phyloP scores from a whole-genome alignment of 2,888 invertebrate genomes.

The Diachrysia chrysitis region DNA sequence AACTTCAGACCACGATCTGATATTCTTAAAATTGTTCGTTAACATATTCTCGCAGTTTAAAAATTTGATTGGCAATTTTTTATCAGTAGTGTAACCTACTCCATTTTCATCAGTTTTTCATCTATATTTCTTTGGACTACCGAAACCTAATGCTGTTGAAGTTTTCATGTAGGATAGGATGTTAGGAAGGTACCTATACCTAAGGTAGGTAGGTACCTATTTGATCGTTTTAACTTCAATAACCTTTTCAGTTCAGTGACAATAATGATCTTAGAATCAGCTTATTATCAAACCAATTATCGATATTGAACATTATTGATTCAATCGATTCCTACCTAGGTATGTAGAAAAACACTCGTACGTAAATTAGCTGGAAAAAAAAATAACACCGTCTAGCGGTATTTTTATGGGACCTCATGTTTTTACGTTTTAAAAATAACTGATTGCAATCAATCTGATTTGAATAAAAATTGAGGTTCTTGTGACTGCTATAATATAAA shows the following conservation, averaged over 20 bases:
- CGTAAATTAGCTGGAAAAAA: neutral
- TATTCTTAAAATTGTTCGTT: neutral
- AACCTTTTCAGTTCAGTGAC: no score
- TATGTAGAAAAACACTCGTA: no score
- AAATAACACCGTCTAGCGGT: neutral
- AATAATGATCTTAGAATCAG: neutral
- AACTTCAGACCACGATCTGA: neutral
- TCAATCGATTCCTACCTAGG: no score
- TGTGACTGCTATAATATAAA: slow-evolving; percentile 37
- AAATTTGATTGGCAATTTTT: neutral
- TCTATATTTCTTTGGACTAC: no score
- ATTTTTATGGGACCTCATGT: neutral
- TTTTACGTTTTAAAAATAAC: slow-evolving; percentile 12
- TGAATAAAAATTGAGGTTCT: slow-evolving; percentile 52
- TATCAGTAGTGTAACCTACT: neutral
- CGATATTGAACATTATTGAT: neutral
- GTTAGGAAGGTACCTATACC: no score
- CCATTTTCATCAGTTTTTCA: no score
- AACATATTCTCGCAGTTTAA: neutral
- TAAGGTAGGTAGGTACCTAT: no score
- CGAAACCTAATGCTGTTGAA: no score
- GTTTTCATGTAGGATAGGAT: no score
- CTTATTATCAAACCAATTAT: neutral
- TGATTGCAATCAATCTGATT: slow-evolving; percentile 36
- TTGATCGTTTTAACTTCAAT: no score